Evolutionary conservation across 35 echinoderm and acorn worm species (phyloP).

Genomic region (Eucidaris tribuloides): DNA sequence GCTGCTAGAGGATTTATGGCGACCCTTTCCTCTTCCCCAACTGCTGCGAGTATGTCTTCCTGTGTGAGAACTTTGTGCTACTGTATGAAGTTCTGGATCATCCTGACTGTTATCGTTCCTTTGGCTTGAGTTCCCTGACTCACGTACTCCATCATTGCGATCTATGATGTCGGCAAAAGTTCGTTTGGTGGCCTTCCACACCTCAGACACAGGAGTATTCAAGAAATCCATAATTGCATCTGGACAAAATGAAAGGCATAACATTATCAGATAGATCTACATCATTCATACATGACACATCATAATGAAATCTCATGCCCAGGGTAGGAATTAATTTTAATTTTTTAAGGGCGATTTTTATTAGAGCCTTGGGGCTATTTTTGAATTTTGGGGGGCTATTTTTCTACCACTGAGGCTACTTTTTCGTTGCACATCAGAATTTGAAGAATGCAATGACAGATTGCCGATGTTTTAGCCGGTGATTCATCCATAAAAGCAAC

Average conservation of each 20-base stretch:
- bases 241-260: neutral
- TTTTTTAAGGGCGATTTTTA: too few relatives aligned
- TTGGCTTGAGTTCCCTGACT: neutral
- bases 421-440: too few relatives aligned
- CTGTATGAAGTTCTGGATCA: neutral
- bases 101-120: neutral
- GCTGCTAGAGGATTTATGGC: neutral
- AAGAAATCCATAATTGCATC: constrained; percentile 66
- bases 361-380: too few relatives aligned
- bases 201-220: constrained; percentile 75
- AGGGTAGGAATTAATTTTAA: too few relatives aligned
- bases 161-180: constrained; percentile 74
- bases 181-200: constrained; percentile 86
- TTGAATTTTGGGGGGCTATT: too few relatives aligned
- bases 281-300: too few relatives aligned
- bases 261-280: too few relatives aligned
- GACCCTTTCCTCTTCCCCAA: neutral
- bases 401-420: too few relatives aligned
- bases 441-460: too few relatives aligned
- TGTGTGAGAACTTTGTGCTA: neutral
- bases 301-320: too few relatives aligned
- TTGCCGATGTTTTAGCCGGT: too few relatives aligned
- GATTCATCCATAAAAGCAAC: too few relatives aligned
- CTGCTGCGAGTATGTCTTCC: neutral
- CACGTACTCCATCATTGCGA: constrained; percentile 16